Conservation (phyloP, 2,113 vertebrate species). For the Oryctolagus cuniculus region mOryCun1.1 NC_091441.1:43878001-43878500, state of each 20-base stretch:
- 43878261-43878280: not conserved
- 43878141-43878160: not conserved
- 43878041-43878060: not conserved
- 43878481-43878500: constrained; percentile 1
- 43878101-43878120: not conserved
- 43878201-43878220: not conserved
- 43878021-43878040: not conserved
- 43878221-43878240: not conserved
- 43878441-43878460: not conserved
- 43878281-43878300: not conserved
- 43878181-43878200: not conserved
- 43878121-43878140: not conserved
- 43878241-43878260: constrained; percentile 3
- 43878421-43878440: constrained; percentile 10
- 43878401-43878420: not conserved
- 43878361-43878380: not conserved
- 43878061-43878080: not conserved
- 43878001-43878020: constrained; percentile 57
- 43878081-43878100: not conserved
- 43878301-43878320: constrained; percentile 13
- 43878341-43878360: not conserved
- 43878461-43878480: not conserved
- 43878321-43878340: not conserved
- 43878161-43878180: not conserved
- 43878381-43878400: not conserved